A percentile compares a stretch with the other conserved stretches of the same genome.
Conservation (phyloP, 2,888 invertebrate genomes). For the Hipparchia sbordonii region DNA sequence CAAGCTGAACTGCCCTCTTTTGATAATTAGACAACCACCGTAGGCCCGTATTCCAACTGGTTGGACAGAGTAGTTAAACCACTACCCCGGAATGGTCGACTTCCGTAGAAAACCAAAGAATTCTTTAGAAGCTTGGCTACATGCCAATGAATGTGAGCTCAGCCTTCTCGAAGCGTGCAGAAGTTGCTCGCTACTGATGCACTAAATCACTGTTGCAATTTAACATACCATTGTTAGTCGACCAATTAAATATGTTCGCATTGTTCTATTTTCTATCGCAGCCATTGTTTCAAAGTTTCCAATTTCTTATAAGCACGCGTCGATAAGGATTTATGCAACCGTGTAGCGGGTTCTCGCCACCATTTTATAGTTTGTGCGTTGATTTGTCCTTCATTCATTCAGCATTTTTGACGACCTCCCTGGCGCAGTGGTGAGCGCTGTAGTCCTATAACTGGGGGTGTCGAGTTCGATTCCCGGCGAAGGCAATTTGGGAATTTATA, state of each 20-base stretch:
- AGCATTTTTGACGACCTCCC: not conserved
- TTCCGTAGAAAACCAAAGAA: too few relatives aligned
- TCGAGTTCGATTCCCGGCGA: too few relatives aligned
- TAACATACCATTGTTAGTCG: conserved; percentile 30
- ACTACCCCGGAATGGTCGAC: too few relatives aligned
- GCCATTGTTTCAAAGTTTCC: conserved; percentile 37
- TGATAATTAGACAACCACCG: too few relatives aligned
- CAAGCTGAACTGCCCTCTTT: too few relatives aligned
- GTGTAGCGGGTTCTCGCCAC: not conserved
- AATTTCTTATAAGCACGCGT: conserved; percentile 35
- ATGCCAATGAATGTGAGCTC: not conserved
- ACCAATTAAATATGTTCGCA: conserved; percentile 31
- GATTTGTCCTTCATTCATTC: too few relatives aligned
- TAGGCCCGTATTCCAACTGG: too few relatives aligned
- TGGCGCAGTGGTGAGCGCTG: too few relatives aligned
- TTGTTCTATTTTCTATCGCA: conserved; percentile 33
- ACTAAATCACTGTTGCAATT: conserved; percentile 29
- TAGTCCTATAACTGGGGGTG: too few relatives aligned
- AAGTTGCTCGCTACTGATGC: conserved; percentile 1
- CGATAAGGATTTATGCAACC: conserved; percentile 28
- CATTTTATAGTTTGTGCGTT: not conserved
- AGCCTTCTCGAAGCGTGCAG: not conserved
- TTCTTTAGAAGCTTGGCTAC: not conserved
- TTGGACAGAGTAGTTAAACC: too few relatives aligned
- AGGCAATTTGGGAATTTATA: too few relatives aligned